Evolutionary conservation across 2,797 vertebrate species (phyloP).

Genomic region (Enteromius unitaeniatus): DNA sequence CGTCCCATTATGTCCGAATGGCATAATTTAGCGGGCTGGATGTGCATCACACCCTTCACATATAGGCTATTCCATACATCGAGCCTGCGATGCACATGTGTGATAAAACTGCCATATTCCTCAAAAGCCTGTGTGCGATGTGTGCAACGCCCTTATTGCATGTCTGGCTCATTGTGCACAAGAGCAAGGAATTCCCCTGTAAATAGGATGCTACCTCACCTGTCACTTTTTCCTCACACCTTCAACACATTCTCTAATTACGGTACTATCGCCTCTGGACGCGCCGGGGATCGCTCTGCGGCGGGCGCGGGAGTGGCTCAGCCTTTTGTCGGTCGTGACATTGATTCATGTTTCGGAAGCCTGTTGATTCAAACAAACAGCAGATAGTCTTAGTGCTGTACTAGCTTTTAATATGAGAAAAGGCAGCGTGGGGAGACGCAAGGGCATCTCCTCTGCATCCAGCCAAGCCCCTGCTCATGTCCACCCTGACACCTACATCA

Average conservation of each 20-base stretch:
- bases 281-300: slow-evolving; percentile 45
- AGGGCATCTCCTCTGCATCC: slow-evolving; percentile 9
- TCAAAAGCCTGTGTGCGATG: slow-evolving; percentile 41
- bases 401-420: neutral
- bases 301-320: slow-evolving; percentile 61
- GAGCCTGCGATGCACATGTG: neutral
- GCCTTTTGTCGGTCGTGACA: slow-evolving; percentile 65
- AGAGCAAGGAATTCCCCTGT: slow-evolving; percentile 30
- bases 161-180: slow-evolving; percentile 20
- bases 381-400: neutral
- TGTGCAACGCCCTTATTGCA: slow-evolving; percentile 43
- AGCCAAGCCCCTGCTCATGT: slow-evolving; percentile 9
- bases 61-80: neutral
- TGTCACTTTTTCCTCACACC: slow-evolving; percentile 50
- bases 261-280: slow-evolving; percentile 50
- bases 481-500: neutral
- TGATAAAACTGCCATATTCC: slow-evolving; percentile 52
- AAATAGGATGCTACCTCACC: slow-evolving; percentile 22
- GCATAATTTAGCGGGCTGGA: neutral
- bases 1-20: slow-evolving; percentile 9
- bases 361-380: slow-evolving; percentile 60
- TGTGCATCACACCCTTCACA: slow-evolving; percentile 51
- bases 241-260: slow-evolving; percentile 52
- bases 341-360: slow-evolving; percentile 62
- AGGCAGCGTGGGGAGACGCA: neutral